A percentile compares a stretch with the other conserved stretches of the same genome.
Evolutionary conservation across 1,140 invertebrate species (phyloP).

Genomic region (Diabrotica virgifera): DNA sequence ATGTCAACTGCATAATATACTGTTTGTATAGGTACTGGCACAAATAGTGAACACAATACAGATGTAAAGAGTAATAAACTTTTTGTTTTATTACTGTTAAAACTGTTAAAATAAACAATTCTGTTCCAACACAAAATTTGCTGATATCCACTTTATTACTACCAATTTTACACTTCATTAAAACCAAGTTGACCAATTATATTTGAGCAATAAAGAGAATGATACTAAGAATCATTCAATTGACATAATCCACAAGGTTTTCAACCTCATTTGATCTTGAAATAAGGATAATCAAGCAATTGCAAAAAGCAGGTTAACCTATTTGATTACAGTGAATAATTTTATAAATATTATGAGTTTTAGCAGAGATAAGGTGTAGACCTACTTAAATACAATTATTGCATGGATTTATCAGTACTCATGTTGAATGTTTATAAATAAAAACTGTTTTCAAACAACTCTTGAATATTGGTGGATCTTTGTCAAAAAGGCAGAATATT

Average conservation of each 20-base stretch:
- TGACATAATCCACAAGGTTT: background rate
- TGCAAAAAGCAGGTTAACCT: background rate
- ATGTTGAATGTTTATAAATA: slow-evolving; percentile 3
- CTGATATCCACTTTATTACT: background rate
- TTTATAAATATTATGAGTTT: background rate
- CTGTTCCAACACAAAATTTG: no score
- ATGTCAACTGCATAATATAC: no score
- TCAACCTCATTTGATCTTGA: background rate
- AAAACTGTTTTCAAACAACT: background rate
- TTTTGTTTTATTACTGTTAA: no score
- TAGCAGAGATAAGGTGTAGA: background rate
- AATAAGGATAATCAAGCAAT: no score
- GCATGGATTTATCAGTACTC: background rate
- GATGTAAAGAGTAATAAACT: no score
- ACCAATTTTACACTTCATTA: background rate
- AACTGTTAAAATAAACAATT: no score
- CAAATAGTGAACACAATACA: no score
- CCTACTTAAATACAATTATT: background rate
- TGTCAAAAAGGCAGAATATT: background rate
- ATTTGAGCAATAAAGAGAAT: background rate
- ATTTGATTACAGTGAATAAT: background rate
- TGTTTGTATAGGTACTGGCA: no score
- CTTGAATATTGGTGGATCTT: background rate
- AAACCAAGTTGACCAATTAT: background rate
- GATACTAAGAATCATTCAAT: background rate